Base-by-base conservation (phyloP, 1,140 invertebrate species). In the Coenobita brevimanus region DNA sequence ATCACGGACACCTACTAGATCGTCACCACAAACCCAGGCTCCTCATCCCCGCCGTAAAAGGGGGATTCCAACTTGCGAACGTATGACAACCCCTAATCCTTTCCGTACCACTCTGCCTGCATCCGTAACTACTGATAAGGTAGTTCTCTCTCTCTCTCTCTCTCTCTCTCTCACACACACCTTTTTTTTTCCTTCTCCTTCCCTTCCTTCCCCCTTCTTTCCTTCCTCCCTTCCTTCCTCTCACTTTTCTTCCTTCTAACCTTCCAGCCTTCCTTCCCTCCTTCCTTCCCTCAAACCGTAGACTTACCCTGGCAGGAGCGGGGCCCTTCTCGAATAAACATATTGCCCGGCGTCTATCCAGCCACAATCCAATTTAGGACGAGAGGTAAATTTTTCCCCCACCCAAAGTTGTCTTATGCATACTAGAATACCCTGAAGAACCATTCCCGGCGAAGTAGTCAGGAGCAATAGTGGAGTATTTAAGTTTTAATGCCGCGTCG, bases 301-400 rank as follows among this genome's bases (percentile, higher is more conserved):
- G n/a, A n/a, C n/a, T n/a, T n/a, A n/a, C n/a, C n/a, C n/a, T n/a
- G n/a, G n/a, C n/a, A n/a, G n/a, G n/a, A n/a, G n/a, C n/a, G n/a
- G n/a, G n/a, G n/a, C n/a, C n/a, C n/a, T 87, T 82, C 76, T 69
- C 83, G 75, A 87, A 87, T 81, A 90, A 87, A 87, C 89, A 87
- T 87, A 90, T 87, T 76, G 75, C 84, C 84, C 30, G 54, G 36
- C 84, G 78, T 90, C 89, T 86, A 90, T 86, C 89, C 83, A 75
- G 88, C 88, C 88, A 89, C 88, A 89, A 89, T 89, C 88, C 88
- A 89, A 89, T 89, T 89, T 89, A 79, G 88, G 69, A 89, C 88
- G 54, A 75, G 67, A 89, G 88, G 88, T 89, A 89, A 89, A 89
- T 89, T 89, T 89, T 89, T 89, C 85, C 82, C 84, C 81, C 73